A percentile compares a stretch with the other conserved stretches of the same genome.
Evolutionary conservation across 2,888 invertebrate genomes (phyloP).

Genomic region (Ceratothoa steindachneri): DNA sequence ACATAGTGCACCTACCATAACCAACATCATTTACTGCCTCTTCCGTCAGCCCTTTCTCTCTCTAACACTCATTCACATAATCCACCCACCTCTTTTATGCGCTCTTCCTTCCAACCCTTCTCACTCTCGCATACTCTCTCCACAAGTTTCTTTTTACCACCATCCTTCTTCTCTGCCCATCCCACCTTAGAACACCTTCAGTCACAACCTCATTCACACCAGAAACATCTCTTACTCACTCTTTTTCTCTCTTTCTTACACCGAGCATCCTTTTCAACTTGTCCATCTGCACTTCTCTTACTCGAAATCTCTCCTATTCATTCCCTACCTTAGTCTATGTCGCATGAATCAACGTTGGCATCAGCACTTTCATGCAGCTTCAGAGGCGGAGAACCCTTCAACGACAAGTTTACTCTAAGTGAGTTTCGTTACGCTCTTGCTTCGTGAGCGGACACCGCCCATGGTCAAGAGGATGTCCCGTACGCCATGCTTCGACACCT

Average conservation of each 20-base stretch:
- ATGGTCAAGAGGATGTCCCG: no score
- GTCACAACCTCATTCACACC: not conserved
- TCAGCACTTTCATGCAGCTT: no score
- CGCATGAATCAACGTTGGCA: not conserved
- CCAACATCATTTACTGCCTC: no score
- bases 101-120: not conserved
- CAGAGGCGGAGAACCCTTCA: no score
- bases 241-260: not conserved
- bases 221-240: not conserved
- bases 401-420: no score
- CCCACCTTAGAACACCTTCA: not conserved
- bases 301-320: not conserved
- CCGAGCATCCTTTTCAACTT: no score
- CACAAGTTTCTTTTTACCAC: not conserved
- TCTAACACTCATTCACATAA: not conserved
- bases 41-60: not conserved
- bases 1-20: no score
- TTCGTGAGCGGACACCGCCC: no score
- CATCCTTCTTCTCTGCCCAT: not conserved
- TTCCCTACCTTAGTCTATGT: not conserved
- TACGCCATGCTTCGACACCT: no score
- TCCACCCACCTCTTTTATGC: not conserved
- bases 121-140: not conserved
- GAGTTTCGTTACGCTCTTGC: no score
- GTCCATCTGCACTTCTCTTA: not conserved